These are phyloP conservation scores for Platyscapa corneri DNA, from an alignment of 1,140 invertebrate species.

Conservation along the genomic window DNA sequence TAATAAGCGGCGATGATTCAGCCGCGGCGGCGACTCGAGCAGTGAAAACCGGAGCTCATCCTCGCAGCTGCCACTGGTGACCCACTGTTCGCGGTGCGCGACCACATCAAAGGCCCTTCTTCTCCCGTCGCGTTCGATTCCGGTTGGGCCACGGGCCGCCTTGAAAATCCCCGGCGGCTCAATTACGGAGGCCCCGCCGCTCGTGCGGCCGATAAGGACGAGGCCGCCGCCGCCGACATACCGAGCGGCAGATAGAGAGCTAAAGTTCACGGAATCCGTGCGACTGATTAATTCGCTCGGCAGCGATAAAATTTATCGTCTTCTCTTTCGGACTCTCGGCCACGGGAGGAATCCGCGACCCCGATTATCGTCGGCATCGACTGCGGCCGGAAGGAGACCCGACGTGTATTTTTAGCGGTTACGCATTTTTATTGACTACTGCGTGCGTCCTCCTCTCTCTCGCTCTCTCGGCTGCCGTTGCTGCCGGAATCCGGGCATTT, in stretches of 20 bases:
- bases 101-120: too few relatives aligned
- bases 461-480: neutral
- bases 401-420: constrained; percentile 72
- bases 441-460: neutral
- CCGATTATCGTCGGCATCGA: too few relatives aligned
- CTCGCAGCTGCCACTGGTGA: too few relatives aligned
- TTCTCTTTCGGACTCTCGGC: neutral
- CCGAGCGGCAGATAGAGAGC: too few relatives aligned
- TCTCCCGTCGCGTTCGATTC: too few relatives aligned
- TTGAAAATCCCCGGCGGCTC: neutral
- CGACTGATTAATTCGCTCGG: neutral
- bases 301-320: neutral
- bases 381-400: constrained; percentile 58
- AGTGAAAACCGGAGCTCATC: too few relatives aligned
- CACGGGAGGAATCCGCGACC: neutral
- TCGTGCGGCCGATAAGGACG: too few relatives aligned
- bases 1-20: too few relatives aligned
- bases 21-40: too few relatives aligned
- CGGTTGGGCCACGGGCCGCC: neutral
- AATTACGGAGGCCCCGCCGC: neutral
- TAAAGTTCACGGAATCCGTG: neutral
- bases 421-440: constrained; percentile 70
- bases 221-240: too few relatives aligned
- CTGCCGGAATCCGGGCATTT: too few relatives aligned
- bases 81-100: too few relatives aligned